A percentile compares a stretch with the other conserved stretches of the same genome.
phyloP scores from a whole-genome alignment of 2,797 vertebrate species.

The Dermochelys coriacea region DNA sequence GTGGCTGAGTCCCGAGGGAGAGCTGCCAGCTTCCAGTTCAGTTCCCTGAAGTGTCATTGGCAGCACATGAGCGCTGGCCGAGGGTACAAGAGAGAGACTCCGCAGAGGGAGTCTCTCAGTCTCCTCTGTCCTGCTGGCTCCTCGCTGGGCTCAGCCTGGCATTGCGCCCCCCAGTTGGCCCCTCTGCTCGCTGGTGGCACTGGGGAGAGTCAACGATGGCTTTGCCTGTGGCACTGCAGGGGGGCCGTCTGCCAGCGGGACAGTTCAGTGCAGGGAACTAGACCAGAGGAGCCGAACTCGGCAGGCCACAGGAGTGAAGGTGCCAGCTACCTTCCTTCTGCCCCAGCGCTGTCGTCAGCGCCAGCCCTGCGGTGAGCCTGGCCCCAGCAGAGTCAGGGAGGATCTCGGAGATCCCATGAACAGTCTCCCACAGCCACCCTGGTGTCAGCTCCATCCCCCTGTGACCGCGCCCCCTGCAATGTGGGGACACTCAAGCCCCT shows the following conservation, averaged over 20 bases:
- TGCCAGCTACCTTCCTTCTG: too few relatives aligned
- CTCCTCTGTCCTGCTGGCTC: neutral
- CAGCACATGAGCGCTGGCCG: neutral
- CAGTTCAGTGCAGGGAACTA: neutral
- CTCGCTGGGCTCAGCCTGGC: neutral
- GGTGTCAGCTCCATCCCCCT: neutral
- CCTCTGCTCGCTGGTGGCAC: neutral
- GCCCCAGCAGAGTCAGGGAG: neutral
- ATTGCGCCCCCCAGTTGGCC: neutral
- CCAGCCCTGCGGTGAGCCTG: too few relatives aligned
- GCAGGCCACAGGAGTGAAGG: too few relatives aligned
- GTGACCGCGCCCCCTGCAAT: too few relatives aligned
- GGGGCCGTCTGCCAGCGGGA: neutral
- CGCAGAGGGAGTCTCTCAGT: neutral
- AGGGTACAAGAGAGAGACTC: too few relatives aligned
- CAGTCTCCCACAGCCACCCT: neutral
- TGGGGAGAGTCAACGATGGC: neutral
- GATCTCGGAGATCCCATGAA: neutral
- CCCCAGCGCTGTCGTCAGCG: too few relatives aligned
- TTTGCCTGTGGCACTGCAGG: neutral
- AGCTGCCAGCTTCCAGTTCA: too few relatives aligned
- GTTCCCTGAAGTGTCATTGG: neutral
- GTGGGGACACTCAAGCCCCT: too few relatives aligned
- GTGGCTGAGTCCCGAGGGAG: too few relatives aligned
- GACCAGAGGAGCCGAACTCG: too few relatives aligned